Percentiles rank a stretch among this genome's conserved stretches.
These are phyloP conservation scores for Pseudorectes ferrugineus DNA, from an alignment of 2,113 vertebrate species.

Conservation along the genomic window DNA sequence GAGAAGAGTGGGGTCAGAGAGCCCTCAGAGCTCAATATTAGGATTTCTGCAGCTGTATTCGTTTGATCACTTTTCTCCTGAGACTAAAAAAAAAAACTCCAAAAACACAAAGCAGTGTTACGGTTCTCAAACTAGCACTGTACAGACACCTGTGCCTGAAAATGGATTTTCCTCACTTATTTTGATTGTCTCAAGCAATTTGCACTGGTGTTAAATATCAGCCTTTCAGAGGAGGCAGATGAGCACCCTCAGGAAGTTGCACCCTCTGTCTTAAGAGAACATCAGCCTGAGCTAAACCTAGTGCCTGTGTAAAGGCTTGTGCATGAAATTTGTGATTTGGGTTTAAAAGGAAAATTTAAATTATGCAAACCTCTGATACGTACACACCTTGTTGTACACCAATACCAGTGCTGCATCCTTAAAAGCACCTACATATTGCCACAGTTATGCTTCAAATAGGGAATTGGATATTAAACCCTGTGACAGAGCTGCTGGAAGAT, in stretches of 20 bases:
- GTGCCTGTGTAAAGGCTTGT: not conserved
- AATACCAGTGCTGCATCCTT: not conserved
- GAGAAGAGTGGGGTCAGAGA: not conserved
- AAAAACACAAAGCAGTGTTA: not conserved
- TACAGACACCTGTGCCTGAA: not conserved
- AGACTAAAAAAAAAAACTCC: not conserved
- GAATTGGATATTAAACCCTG: not conserved
- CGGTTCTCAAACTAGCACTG: not conserved
- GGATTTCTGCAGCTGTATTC: not conserved
- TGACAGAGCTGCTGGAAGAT: not conserved
- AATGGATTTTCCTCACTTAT: not conserved
- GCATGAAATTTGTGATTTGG: not conserved
- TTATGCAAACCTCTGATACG: not conserved
- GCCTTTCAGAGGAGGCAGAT: not conserved
- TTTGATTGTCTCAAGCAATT: not conserved
- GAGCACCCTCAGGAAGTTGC: not conserved
- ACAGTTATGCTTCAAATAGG: not conserved
- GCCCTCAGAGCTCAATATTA: not conserved
- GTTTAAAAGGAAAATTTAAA: not conserved
- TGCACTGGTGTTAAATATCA: not conserved
- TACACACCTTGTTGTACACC: not conserved
- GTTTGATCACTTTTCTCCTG: not conserved
- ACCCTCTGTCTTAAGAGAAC: not conserved
- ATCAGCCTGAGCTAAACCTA: not conserved
- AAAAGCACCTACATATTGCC: not conserved